A percentile compares a stretch with the other conserved stretches of the same genome.
These are phyloP conservation scores for Artibeus lituratus DNA, from an alignment of 2,797 vertebrate genomes.

Conservation along the genomic window DNA sequence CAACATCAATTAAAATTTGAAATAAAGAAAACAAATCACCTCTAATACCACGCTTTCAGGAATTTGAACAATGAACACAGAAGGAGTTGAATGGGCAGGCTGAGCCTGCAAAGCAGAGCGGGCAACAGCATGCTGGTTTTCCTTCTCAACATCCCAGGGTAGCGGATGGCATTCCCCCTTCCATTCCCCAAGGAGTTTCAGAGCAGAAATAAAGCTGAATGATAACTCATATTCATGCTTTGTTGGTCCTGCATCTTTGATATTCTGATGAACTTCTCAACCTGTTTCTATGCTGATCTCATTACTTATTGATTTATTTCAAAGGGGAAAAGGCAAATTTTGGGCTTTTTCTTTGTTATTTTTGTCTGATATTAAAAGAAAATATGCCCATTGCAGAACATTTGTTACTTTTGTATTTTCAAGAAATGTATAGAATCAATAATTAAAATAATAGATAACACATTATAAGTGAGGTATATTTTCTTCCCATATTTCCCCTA, in stretches of 20 bases:
- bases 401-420: neutral
- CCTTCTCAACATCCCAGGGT: neutral
- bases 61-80: neutral
- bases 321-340: neutral
- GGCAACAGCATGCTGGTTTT: neutral
- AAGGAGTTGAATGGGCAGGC: neutral
- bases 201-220: neutral
- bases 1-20: neutral
- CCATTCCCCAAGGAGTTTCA: neutral
- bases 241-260: neutral
- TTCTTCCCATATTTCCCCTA: neutral
- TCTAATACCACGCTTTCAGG: neutral
- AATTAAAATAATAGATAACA: neutral
- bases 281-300: neutral
- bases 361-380: neutral
- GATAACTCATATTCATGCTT: constrained; percentile 7
- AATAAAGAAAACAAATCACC: neutral
- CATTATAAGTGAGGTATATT: neutral
- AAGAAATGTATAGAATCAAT: neutral
- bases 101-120: neutral
- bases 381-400: neutral
- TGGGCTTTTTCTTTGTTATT: neutral
- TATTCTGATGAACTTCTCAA: neutral
- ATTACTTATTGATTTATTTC: constrained; percentile 35
- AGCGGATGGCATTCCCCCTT: neutral